Percentiles rank a stretch among this genome's conserved stretches.
Conservation (phyloP, 2,113 vertebrate species). For the Prolemur simus region DNA sequence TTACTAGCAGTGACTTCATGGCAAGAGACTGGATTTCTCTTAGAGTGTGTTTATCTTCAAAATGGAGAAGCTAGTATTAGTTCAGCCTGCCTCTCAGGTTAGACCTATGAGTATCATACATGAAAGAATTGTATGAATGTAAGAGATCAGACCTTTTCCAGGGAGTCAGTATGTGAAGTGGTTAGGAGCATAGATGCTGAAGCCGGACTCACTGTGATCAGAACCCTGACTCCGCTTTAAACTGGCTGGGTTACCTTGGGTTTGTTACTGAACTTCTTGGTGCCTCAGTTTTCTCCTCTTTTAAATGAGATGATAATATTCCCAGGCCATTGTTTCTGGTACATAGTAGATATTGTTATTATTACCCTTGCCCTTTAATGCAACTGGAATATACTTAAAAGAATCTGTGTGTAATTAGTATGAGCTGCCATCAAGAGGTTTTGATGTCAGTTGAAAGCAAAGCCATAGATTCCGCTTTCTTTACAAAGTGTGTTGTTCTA, state of each 20-base stretch:
- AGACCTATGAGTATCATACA: background rate
- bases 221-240: background rate
- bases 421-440: background rate
- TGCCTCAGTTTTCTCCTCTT: background rate
- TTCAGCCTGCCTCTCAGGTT: background rate
- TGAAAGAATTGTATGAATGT: background rate
- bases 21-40: background rate
- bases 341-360: background rate
- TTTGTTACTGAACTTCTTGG: background rate
- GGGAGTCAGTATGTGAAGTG: background rate
- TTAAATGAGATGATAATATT: background rate
- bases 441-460: background rate
- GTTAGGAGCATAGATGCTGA: background rate
- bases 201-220: background rate
- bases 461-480: background rate
- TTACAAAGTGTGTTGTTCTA: background rate
- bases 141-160: background rate
- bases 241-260: background rate
- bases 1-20: background rate
- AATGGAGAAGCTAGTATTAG: background rate
- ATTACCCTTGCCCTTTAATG: background rate
- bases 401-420: background rate
- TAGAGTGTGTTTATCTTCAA: background rate
- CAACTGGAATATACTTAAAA: background rate
- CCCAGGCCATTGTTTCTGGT: background rate